Percentiles rank a stretch among this genome's conserved stretches.
Conservation (phyloP, 2,888 invertebrate species). For the Plagodis pulveraria region DNA sequence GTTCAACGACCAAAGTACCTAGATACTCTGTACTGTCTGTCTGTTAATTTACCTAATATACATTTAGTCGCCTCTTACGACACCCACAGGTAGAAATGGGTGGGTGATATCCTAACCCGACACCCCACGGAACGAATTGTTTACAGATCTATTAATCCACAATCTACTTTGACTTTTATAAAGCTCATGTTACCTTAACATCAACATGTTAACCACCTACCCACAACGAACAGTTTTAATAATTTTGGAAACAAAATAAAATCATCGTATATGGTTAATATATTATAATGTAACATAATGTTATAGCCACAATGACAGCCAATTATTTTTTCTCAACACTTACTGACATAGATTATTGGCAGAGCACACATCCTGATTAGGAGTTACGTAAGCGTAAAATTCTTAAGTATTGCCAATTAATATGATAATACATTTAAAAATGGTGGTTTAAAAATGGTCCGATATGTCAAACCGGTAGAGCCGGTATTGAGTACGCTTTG, state of each 20-base stretch:
- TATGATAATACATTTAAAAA: slow-evolving; percentile 54
- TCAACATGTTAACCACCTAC: neutral
- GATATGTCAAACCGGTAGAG: slow-evolving; percentile 44
- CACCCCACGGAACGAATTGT: no score
- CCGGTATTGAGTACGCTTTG: slow-evolving; percentile 43
- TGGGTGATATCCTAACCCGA: no score
- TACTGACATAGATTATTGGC: slow-evolving; percentile 20
- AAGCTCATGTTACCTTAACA: neutral
- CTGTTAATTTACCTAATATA: no score
- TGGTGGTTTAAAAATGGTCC: slow-evolving; percentile 51
- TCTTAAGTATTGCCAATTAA: slow-evolving; percentile 56
- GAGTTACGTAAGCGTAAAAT: slow-evolving; percentile 43
- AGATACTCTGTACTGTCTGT: no score
- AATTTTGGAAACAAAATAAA: slow-evolving; percentile 2
- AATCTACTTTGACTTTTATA: neutral
- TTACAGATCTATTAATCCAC: no score
- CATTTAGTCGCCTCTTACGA: no score
- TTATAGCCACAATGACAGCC: no score
- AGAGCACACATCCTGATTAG: slow-evolving; percentile 28
- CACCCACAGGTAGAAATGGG: no score
- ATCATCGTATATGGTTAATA: neutral
- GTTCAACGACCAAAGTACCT: no score
- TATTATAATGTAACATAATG: neutral
- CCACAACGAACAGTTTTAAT: neutral
- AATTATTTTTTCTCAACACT: slow-evolving; percentile 11